Evolutionary conservation across 2,113 vertebrate species (phyloP), one percentile per base, ranked within the genome.

Genomic region (Pteruthius melanotis): DNA sequence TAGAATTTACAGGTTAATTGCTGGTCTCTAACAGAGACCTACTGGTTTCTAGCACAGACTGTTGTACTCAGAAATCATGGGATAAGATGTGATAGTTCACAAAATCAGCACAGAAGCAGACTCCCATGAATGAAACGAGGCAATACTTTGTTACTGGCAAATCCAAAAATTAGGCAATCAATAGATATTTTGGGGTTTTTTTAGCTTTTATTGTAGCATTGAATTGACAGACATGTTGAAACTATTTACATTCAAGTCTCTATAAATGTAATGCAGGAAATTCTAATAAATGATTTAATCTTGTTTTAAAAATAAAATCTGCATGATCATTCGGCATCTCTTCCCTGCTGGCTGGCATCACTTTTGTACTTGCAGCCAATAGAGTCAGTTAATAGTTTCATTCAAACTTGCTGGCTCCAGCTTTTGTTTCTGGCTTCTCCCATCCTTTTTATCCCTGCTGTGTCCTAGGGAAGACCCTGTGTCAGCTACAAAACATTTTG

Each of bases 291-390:
- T 87, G 1, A 78, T 79, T 93, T 91, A 59, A 64, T 86, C 72
- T 89, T 85, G 23, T 20, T 84, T 95, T 94, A 53, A 70, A 88
- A 93, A 96, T 89, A 85, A 83, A 87, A 85, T 92, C 49, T 94
- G 17, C 59, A 39, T 77, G 54, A 89, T 92, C 57, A 65, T 90
- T 77, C 9, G 7, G 30, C 27, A 54, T 83, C 39, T 39, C 35
- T 89, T 92, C 70, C 63, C 71, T 90, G 54, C 71, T 97, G 91
- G 35, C 49, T 97, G 94, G 49, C 90, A 89, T 71, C 31, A 21
- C n/a, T 75, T 94, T 68, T 45, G 10, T 78, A 80, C 19, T 78
- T 83, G 47, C 66, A 94, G 84, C 89, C 89, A 93, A 93, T 66
- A 87, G 24, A 95, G 18, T 59, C 24, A 81, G 15, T 87, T 82